These are phyloP conservation scores for Elachura formosa DNA, from an alignment of 2,113 vertebrate genomes.

Conservation along the genomic window DNA sequence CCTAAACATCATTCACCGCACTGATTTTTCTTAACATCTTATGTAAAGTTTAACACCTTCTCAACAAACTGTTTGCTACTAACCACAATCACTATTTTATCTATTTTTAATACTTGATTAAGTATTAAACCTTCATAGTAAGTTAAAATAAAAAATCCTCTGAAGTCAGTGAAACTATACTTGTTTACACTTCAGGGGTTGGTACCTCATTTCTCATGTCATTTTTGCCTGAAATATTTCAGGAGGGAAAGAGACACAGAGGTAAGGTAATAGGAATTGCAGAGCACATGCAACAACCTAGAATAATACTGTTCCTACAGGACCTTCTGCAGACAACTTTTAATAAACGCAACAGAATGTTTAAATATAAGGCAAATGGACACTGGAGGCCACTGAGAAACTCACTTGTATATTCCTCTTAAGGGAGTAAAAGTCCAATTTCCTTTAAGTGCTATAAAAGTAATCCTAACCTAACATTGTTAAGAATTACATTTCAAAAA, in stretches of 20 bases:
- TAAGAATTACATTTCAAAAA: neutral
- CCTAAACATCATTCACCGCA: neutral
- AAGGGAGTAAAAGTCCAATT: neutral
- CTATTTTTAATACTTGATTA: neutral
- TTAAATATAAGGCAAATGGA: conserved; percentile 33
- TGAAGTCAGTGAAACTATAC: neutral
- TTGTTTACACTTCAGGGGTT: neutral
- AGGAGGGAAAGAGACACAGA: neutral
- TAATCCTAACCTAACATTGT: neutral
- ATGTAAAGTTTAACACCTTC: neutral
- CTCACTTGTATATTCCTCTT: neutral
- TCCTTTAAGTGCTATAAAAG: conserved; percentile 12
- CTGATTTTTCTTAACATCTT: neutral
- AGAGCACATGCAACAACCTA: neutral
- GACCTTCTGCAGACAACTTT: neutral
- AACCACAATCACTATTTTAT: neutral
- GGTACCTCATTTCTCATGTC: neutral
- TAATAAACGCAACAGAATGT: neutral
- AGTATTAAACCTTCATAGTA: neutral
- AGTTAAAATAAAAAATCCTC: neutral
- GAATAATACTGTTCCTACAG: neutral
- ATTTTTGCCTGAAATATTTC: neutral
- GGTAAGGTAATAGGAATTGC: neutral
- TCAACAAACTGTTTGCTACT: neutral
- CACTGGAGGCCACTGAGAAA: neutral